Evolutionary conservation across 2,888 invertebrate species (phyloP).

Genomic region (Melikaiella ostensackeni): DNA sequence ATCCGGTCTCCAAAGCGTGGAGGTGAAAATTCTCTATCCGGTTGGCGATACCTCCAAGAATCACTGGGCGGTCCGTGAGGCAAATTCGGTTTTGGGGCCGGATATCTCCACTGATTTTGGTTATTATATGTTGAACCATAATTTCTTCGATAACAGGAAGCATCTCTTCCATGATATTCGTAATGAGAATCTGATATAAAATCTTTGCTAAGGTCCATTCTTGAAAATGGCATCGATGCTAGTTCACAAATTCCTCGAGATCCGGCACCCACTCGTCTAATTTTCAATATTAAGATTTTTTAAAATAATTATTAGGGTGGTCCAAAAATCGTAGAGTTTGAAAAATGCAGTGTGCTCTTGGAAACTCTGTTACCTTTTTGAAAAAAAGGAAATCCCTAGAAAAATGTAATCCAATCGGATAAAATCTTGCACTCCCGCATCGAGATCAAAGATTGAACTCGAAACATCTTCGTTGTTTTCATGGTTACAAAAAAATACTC

Average conservation of each 20-base stretch:
- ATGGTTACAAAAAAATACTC: too few relatives aligned
- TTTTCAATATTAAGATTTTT: background rate
- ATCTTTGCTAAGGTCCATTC: slow-evolving; percentile 83
- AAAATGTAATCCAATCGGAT: too few relatives aligned
- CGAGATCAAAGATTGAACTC: too few relatives aligned
- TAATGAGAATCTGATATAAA: slow-evolving; percentile 85
- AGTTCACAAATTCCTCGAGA: slow-evolving; percentile 85
- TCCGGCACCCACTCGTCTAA: slow-evolving; percentile 40
- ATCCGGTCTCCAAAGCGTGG: slow-evolving; percentile 38
- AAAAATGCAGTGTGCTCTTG: too few relatives aligned
- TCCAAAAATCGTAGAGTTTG: too few relatives aligned
- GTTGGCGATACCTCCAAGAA: slow-evolving; percentile 52
- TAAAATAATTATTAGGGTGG: background rate
- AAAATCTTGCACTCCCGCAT: too few relatives aligned
- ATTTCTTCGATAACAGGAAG: slow-evolving; percentile 79
- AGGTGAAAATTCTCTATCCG: slow-evolving; percentile 49
- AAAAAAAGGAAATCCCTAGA: too few relatives aligned
- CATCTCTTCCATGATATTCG: slow-evolving; percentile 88
- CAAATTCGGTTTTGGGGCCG: slow-evolving; percentile 70
- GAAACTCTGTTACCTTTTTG: too few relatives aligned
- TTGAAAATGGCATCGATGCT: slow-evolving; percentile 84
- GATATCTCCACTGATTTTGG: slow-evolving; percentile 44
- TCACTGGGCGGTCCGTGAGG: slow-evolving; percentile 31
- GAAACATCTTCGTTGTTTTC: too few relatives aligned
- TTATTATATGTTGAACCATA: slow-evolving; percentile 1